phyloP scores from a whole-genome alignment of 2,888 invertebrate species.

The Apamea crenata region DNA sequence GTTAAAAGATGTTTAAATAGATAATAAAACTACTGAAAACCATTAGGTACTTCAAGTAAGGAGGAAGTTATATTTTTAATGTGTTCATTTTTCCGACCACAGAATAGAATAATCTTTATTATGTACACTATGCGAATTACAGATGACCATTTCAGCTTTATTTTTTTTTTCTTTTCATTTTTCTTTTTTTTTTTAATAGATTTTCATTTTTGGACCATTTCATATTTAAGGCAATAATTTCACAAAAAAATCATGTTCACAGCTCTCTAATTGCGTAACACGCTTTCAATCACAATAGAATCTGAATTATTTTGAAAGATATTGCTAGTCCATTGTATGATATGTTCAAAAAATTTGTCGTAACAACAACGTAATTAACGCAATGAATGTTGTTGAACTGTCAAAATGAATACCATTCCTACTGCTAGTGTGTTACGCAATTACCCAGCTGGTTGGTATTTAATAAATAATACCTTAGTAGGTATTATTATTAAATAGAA shows the following conservation, averaged over 20 bases:
- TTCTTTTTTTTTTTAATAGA: background rate
- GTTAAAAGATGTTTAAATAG: conserved; percentile 2
- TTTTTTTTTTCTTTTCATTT: background rate
- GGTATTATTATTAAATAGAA: too few species aligned
- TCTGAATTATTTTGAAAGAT: too few species aligned
- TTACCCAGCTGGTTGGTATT: background rate
- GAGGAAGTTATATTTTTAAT: background rate
- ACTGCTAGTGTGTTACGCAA: too few species aligned
- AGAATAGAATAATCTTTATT: background rate
- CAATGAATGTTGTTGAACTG: too few species aligned
- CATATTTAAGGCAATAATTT: background rate
- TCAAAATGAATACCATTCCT: too few species aligned
- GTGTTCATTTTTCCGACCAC: background rate
- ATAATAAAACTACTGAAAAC: conserved; percentile 8
- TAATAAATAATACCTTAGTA: background rate
- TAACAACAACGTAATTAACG: too few species aligned
- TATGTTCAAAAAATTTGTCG: too few species aligned
- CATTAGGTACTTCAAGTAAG: background rate
- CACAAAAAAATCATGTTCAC: background rate
- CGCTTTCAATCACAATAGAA: too few species aligned
- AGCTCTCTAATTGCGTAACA: background rate
- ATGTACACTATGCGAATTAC: background rate
- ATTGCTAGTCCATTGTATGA: too few species aligned
- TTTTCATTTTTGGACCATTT: background rate
- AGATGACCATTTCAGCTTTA: background rate